phyloP scores from a whole-genome alignment of 2,113 vertebrate genomes.

The Tychaedon coryphoeus region DNA sequence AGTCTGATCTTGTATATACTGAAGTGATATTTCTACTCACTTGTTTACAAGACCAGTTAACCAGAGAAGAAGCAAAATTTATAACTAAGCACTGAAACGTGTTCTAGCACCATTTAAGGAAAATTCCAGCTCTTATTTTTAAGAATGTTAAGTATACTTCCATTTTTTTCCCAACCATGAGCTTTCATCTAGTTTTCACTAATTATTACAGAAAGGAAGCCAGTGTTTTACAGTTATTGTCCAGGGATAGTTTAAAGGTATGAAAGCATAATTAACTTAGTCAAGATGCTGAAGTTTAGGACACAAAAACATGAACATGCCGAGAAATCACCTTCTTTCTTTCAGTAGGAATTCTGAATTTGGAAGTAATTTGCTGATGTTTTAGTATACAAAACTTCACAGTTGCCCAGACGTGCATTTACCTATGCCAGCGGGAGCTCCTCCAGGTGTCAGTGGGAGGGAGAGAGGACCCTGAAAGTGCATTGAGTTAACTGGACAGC shows the following conservation, averaged over 20 bases:
- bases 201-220: not conserved
- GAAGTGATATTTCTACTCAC: not conserved
- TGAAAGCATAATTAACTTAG: not conserved
- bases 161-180: not conserved
- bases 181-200: conserved; percentile 9
- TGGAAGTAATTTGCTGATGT: not conserved
- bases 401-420: not conserved
- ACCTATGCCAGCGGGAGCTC: conserved; percentile 26
- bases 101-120: not conserved
- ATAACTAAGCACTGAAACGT: not conserved
- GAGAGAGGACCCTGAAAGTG: not conserved
- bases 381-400: not conserved
- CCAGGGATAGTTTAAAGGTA: conserved; percentile 17
- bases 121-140: conserved; percentile 12
- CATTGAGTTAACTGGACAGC: not conserved
- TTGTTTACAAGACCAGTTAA: not conserved
- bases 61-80: not conserved
- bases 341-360: not conserved
- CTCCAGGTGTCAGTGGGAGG: not conserved
- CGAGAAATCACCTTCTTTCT: conserved; percentile 22
- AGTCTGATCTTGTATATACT: not conserved
- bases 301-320: conserved; percentile 19
- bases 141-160: not conserved
- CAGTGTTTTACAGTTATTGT: not conserved
- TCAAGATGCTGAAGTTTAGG: not conserved